Conservation (phyloP, 2,797 vertebrate genomes). For the Sparidentex hasta region DNA sequence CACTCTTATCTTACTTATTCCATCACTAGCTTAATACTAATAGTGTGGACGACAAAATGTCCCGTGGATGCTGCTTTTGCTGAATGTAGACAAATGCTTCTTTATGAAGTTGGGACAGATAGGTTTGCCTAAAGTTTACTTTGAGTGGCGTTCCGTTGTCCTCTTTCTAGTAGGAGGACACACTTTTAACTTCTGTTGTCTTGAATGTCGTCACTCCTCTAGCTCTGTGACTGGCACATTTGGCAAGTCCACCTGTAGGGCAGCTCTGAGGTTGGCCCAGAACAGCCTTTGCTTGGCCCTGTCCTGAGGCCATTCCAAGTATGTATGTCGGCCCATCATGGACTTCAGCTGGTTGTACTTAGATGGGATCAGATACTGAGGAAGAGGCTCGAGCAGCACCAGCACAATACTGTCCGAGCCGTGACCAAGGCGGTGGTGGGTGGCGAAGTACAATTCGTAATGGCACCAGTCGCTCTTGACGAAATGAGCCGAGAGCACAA, state of each 20-base stretch:
- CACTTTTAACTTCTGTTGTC: background rate
- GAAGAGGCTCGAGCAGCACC: constrained; percentile 91
- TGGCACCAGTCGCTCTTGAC: constrained; percentile 96
- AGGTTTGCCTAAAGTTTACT: no score
- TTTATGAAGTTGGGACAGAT: no score
- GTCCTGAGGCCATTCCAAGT: constrained; percentile 92
- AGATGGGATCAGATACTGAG: constrained; percentile 87
- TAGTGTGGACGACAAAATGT: no score
- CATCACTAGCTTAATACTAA: no score
- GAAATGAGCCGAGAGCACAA: constrained; percentile 92
- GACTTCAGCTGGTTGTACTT: constrained; percentile 91
- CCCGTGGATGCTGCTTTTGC: no score
- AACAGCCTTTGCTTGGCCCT: constrained; percentile 88
- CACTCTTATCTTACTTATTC: no score
- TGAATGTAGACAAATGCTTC: no score
- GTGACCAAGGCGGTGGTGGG: constrained; percentile 87
- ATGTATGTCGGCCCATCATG: constrained; percentile 90
- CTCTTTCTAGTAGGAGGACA: no score
- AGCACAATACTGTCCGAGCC: constrained; percentile 88
- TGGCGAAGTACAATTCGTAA: constrained; percentile 95
- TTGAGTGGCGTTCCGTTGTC: no score
- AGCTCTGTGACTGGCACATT: constrained; percentile 10
- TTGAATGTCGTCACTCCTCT: constrained; percentile 27
- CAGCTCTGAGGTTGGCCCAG: constrained; percentile 91
- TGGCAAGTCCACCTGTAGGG: constrained; percentile 81